Conservation (phyloP, 2,797 vertebrate genomes). For the Pseudopleuronectes americanus region DNA sequence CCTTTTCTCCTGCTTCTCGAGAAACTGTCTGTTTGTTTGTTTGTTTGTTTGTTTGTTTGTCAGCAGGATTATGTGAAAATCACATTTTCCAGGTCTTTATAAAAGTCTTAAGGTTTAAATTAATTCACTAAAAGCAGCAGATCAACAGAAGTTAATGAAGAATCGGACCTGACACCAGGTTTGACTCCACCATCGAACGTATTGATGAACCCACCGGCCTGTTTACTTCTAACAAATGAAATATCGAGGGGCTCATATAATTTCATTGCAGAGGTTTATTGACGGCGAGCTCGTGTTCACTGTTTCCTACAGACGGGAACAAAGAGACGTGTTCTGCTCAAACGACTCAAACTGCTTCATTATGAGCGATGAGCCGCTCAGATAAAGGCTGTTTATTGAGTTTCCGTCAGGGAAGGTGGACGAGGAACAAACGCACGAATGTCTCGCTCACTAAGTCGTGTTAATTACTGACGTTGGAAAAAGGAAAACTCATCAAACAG, state of each 20-base stretch:
- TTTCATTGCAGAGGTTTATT: constrained; percentile 48
- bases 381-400: neutral
- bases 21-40: too few species aligned
- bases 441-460: neutral
- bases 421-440: neutral
- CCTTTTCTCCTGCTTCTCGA: too few species aligned
- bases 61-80: too few species aligned
- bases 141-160: constrained; percentile 15
- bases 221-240: constrained; percentile 47
- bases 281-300: constrained; percentile 31
- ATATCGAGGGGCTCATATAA: constrained; percentile 42
- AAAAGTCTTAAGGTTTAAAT: neutral
- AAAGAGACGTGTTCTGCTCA: too few species aligned
- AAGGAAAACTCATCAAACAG: too few species aligned
- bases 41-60: too few species aligned
- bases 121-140: constrained; percentile 3
- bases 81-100: neutral
- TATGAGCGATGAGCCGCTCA: neutral
- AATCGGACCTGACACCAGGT: neutral
- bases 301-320: constrained; percentile 32
- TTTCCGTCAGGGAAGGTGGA: constrained; percentile 1
- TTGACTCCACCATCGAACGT: neutral
- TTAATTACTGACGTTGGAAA: constrained; percentile 1
- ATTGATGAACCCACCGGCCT: constrained; percentile 28
- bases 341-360: constrained; percentile 46